Evolutionary conservation across 2,797 vertebrate species (phyloP).

Genomic region (Artibeus lituratus): DNA sequence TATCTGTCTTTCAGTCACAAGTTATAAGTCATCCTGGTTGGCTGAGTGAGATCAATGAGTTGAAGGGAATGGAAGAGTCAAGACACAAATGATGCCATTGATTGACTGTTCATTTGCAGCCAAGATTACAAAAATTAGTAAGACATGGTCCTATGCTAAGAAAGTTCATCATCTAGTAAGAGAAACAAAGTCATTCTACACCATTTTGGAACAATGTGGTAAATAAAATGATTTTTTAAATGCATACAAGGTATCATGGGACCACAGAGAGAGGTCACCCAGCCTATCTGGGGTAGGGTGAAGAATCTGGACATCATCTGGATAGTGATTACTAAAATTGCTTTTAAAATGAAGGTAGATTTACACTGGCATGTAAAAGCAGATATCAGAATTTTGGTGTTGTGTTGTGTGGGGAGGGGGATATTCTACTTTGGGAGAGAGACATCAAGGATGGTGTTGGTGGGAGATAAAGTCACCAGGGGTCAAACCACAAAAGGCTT

Average conservation of each 20-base stretch:
- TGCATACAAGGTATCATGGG: not conserved
- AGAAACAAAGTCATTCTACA: not conserved
- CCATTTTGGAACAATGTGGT: not conserved
- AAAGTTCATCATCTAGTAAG: not conserved
- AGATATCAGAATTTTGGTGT: not conserved
- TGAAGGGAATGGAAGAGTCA: not conserved
- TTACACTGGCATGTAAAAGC: not conserved
- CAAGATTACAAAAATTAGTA: conserved; percentile 10
- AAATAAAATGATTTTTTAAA: not conserved
- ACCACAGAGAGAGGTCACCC: not conserved
- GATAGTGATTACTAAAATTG: not conserved
- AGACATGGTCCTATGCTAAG: not conserved
- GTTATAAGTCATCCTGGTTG: conserved; percentile 16
- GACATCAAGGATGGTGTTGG: not conserved
- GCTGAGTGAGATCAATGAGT: not conserved
- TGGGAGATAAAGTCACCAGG: not conserved
- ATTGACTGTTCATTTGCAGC: not conserved
- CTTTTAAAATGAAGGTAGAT: conserved; percentile 17
- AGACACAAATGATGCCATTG: not conserved
- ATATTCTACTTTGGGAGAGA: not conserved
- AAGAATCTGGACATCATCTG: not conserved
- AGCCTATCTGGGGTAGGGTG: not conserved
- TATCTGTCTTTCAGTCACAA: conserved; percentile 30
- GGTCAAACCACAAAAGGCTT: not conserved
- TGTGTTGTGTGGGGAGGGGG: not conserved